These are phyloP conservation scores for Endotricha flammealis DNA, from an alignment of 2,888 invertebrate species.

Conservation along the genomic window DNA sequence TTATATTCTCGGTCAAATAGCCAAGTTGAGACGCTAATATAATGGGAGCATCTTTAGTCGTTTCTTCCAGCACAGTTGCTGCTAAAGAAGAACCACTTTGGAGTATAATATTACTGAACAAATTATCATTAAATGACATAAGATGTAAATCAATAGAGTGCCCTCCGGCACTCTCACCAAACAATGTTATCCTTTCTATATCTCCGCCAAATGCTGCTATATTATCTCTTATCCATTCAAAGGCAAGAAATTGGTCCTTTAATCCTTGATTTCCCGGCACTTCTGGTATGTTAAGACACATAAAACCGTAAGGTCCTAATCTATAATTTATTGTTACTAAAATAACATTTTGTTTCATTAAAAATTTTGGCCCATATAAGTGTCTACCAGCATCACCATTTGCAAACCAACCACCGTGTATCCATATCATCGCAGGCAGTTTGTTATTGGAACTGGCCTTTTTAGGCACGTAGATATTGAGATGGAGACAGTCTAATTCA, in stretches of 20 bases:
- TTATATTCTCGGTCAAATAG: conserved; percentile 21
- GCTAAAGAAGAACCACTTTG: conserved; percentile 33
- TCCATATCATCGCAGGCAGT: conserved; percentile 46
- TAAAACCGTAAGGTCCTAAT: conserved; percentile 48
- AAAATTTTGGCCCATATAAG: conserved; percentile 33
- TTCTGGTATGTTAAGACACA: conserved; percentile 46
- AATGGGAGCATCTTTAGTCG: conserved; percentile 27
- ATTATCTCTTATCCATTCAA: conserved; percentile 46
- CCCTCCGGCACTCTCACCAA: conserved; percentile 48
- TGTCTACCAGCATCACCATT: conserved; percentile 29
- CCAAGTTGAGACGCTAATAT: conserved; percentile 32
- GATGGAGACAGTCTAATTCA: conserved; percentile 74
- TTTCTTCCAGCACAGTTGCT: conserved; percentile 18
- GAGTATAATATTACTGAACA: conserved; percentile 35
- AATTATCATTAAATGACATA: conserved; percentile 26
- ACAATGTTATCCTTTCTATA: conserved; percentile 35
- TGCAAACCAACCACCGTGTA: conserved; percentile 44
- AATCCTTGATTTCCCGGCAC: conserved; percentile 52
- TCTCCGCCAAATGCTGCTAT: conserved; percentile 50
- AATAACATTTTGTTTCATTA: conserved; percentile 37
- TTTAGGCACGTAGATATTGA: conserved; percentile 79
- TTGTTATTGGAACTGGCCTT: conserved; percentile 24
- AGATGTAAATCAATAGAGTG: conserved; percentile 41
- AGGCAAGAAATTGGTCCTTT: conserved; percentile 43
- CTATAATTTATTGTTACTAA: conserved; percentile 42